Evolutionary conservation across 2,888 invertebrate species (phyloP), one percentile per base, ranked within the genome.

Genomic region (Nomada goodeniana): DNA sequence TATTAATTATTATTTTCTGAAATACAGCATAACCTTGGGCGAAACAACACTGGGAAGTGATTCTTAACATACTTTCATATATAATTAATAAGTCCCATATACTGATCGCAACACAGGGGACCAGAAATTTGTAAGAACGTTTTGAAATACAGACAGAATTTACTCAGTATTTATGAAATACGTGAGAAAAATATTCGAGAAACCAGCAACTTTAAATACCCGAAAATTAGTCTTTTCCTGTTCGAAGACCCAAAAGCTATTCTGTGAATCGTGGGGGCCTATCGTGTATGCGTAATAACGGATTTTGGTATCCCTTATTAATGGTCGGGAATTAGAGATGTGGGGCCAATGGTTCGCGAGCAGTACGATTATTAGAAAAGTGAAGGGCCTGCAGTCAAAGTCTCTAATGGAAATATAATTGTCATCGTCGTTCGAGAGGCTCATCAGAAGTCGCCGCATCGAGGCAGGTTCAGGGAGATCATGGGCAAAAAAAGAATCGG

Each of bases 331-430:
- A 90, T 90, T 90, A 90, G 86, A 87, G 89, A 84, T 88, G 86
- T 85, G 89, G 88, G 88, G 85, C 86, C 90, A 83, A 90, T 87
- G 87, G 85, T 76, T 86, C 79, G 83, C 80, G 80, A 80, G 77
- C 84, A 83, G 81, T 78, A 79, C 86, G 89, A 90, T 90, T 91
- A 89, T 91, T 89, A 88, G 87, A 86, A 91, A 87, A 87, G 87
- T 84, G 86, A 90, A 86, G 88, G 86, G 86, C 82, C 77, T 80
- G 76, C 50, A 71, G 78, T 78, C 84, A 67, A 85, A 84, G 79
- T 82, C 85, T 84, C 90, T 91, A 90, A 91, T 91, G 91, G 90
- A 90, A 86, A 91, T 91, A 91, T 91, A 91, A 91, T 91, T 89
- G 90, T 91, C 86, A 86, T 86, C 80, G 55, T 57, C 73, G 68